Percentiles rank a stretch among this genome's conserved stretches.
These are phyloP conservation scores for Cremastobaeus sp. DNA, from an alignment of 2,888 invertebrate species.

Conservation along the genomic window DNA sequence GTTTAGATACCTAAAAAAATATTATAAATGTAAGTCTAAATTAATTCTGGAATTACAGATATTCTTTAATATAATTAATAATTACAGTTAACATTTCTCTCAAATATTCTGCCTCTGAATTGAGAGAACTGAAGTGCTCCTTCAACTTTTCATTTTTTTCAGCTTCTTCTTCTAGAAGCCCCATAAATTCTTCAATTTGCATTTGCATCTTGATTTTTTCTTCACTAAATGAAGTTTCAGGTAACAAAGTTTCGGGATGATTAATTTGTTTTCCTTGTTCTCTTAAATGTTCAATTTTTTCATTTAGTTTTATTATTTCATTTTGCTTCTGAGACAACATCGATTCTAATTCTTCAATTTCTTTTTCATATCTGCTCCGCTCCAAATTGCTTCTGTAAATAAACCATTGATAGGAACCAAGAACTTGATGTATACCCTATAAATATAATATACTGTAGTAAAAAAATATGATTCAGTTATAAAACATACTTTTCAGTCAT, in stretches of 20 bases:
- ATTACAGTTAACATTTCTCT: constrained; percentile 29
- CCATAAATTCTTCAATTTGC: constrained; percentile 29
- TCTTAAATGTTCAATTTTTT: constrained; percentile 19
- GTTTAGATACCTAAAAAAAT: constrained; percentile 54
- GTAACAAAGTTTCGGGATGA: constrained; percentile 7
- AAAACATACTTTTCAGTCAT: constrained; percentile 26
- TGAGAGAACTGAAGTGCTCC: background rate
- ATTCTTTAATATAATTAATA: no score
- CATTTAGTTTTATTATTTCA: constrained; percentile 16
- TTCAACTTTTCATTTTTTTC: constrained; percentile 21
- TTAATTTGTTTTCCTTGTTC: constrained; percentile 11
- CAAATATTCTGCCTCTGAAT: constrained; percentile 14
- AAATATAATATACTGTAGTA: constrained; percentile 2
- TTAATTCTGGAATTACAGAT: no score
- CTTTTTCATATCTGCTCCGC: constrained; percentile 16
- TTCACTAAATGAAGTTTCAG: background rate
- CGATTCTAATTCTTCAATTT: constrained; percentile 32
- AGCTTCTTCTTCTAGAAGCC: constrained; percentile 17
- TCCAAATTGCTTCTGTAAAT: constrained; percentile 35
- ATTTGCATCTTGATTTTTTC: constrained; percentile 15
- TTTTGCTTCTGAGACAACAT: constrained; percentile 2
- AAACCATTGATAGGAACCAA: no score
- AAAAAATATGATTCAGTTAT: no score
- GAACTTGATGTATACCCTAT: no score
- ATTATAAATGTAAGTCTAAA: background rate